These are phyloP conservation scores for Poecilia velifera DNA, from an alignment of 2,797 vertebrate species.

Conservation along the genomic window DNA sequence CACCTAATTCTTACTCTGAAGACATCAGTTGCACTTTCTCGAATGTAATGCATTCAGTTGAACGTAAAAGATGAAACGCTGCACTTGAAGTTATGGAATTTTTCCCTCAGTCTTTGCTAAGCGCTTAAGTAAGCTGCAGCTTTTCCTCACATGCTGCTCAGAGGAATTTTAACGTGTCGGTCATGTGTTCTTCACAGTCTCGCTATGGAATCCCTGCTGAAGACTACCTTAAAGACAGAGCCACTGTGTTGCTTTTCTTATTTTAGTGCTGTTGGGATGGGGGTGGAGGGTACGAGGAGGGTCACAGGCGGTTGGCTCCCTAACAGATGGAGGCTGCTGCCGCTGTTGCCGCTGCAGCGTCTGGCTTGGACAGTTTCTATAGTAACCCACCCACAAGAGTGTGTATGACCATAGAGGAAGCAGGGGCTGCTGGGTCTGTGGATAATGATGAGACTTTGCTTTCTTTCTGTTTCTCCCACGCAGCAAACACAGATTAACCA, in stretches of 20 bases:
- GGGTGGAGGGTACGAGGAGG: constrained; percentile 22
- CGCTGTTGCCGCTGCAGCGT: constrained; percentile 71
- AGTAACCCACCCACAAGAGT: constrained; percentile 83
- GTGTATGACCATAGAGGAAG: constrained; percentile 74
- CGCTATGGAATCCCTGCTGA: constrained; percentile 23
- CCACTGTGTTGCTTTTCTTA: constrained; percentile 25
- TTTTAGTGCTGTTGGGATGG: constrained; percentile 21
- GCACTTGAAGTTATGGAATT: constrained; percentile 23
- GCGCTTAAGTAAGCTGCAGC: constrained; percentile 55
- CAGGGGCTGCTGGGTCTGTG: constrained; percentile 78
- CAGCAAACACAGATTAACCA: constrained; percentile 58
- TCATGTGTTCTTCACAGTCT: constrained; percentile 63
- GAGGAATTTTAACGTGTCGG: constrained; percentile 66
- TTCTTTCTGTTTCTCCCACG: constrained; percentile 66
- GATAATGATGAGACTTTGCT: constrained; percentile 76
- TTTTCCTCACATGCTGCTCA: constrained; percentile 68
- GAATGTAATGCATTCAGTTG: neutral
- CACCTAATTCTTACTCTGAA: constrained; percentile 25
- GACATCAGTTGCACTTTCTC: neutral
- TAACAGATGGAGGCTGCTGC: constrained; percentile 66
- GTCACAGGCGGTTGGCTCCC: constrained; percentile 62
- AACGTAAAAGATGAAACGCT: constrained; percentile 12
- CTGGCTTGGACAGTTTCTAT: constrained; percentile 87
- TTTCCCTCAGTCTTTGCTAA: constrained; percentile 35
- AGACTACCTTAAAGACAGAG: constrained; percentile 38